Evolutionary conservation across 2,797 vertebrate genomes (phyloP), one percentile per base, ranked within the genome.

Genomic region (Pogoniulus pusillus): DNA sequence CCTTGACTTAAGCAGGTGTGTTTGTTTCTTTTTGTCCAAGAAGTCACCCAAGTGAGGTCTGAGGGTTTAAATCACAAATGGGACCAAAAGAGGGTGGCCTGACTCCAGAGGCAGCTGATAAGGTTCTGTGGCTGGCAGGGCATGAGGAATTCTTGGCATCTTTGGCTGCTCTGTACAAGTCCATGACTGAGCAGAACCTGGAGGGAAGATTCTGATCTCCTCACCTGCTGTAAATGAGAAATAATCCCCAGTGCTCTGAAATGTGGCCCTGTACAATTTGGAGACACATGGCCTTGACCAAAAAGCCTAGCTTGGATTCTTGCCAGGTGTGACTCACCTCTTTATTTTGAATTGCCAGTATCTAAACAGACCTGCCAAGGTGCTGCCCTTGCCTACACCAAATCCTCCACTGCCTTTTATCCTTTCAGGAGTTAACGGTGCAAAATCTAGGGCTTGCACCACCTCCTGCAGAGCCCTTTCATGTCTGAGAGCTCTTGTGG

Each of bases 381-480:
- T 57, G 78, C 86, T 93, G 91, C 64, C 84, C 75, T 82, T 84
- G 70, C 92, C 90, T 70, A n/a, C 82, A 16, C 23, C 18, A 0
- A 24, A 11, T 69, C 34, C 82, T 68, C n/a, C 23, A 12, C 43
- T 76, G 82, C 71, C 65, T 87, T 85, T 92, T 85, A 84, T 95
- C 64, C 85, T 83, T 32, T 41, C 32, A 10, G 45, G 30, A 73
- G 83, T 23, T 53, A 20, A 35, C 32, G 77, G 65, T 1, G 22
- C 45, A 16, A 78, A 82, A 77, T 75, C 41, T 45, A 74, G 91
- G 91, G 86, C 78, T 95, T 92, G 87, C 85, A 80, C 89, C 71
- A 4, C 87, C 91, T 93, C 92, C 89, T 3, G 16, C 80, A 0
- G 68, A 81, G 82, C 51, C 68, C 68, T 91, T 64, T 32, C 72